Percentiles rank a stretch among this genome's conserved stretches.
These are phyloP conservation scores for Stomatorhinus walkeri DNA, from an alignment of 2,797 vertebrate species.

Conservation along the genomic window DNA sequence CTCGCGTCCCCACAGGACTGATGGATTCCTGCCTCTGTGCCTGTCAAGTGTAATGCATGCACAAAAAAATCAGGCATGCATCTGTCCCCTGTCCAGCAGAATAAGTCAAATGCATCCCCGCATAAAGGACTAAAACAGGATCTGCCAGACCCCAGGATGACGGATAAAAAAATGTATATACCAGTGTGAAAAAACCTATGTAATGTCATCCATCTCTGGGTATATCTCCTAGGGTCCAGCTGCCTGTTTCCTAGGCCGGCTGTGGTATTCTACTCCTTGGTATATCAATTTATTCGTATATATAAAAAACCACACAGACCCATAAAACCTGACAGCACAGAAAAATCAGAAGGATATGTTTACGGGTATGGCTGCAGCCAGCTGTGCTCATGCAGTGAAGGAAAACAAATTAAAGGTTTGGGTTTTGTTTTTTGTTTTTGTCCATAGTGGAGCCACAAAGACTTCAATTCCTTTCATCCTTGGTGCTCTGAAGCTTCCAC, in stretches of 20 bases:
- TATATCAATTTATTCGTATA: background rate
- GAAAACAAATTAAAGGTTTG: background rate
- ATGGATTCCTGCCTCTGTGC: background rate
- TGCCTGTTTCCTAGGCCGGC: background rate
- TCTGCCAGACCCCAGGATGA: background rate
- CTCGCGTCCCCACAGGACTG: background rate
- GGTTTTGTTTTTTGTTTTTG: background rate
- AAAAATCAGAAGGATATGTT: background rate
- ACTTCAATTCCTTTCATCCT: background rate
- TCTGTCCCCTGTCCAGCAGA: background rate
- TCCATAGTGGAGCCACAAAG: background rate
- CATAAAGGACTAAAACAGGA: background rate
- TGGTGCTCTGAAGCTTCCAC: background rate
- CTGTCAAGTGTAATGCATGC: background rate
- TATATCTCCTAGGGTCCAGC: background rate
- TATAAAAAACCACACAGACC: background rate
- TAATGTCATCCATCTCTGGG: background rate
- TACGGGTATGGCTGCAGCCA: background rate
- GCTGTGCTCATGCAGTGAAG: background rate
- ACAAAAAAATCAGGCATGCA: background rate
- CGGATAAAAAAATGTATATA: constrained; percentile 6
- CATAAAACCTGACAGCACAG: background rate
- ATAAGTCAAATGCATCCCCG: background rate
- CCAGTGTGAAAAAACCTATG: background rate
- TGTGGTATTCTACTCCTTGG: background rate